Conservation (phyloP, 2,888 invertebrate species). For the Apeira syringaria region DNA sequence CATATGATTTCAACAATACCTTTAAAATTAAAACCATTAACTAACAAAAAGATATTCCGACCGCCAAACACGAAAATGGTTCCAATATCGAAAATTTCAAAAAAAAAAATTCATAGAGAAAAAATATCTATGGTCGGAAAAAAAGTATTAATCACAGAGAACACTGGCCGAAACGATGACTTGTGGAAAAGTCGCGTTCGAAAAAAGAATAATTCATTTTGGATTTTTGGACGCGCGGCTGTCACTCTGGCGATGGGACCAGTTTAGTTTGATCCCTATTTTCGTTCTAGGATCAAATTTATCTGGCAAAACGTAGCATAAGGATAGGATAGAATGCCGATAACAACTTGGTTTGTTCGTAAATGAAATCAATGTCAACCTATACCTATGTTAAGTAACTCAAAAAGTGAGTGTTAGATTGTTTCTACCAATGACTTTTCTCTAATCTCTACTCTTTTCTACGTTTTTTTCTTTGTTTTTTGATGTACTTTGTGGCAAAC, state of each 20-base stretch:
- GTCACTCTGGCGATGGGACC: conserved; percentile 51
- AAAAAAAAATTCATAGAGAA: conserved; percentile 28
- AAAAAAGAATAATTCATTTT: conserved; percentile 54
- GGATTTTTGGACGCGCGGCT: conserved; percentile 58
- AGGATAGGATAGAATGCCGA: too few relatives aligned
- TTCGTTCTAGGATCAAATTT: too few relatives aligned
- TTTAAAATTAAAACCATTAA: conserved; percentile 31
- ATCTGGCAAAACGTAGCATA: too few relatives aligned
- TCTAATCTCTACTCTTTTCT: too few relatives aligned
- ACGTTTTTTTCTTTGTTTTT: too few relatives aligned
- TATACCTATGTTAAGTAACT: too few relatives aligned
- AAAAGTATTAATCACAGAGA: conserved; percentile 68
- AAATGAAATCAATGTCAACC: too few relatives aligned
- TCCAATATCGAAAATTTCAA: conserved; percentile 12
- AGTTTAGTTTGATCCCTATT: conserved; percentile 21
- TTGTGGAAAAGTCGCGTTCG: conserved; percentile 58
- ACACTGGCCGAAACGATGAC: conserved; percentile 68
- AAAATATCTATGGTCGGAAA: conserved; percentile 2
- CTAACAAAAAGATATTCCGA: conserved; percentile 23
- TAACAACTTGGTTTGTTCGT: too few relatives aligned
- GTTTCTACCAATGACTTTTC: too few relatives aligned
- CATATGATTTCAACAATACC: conserved; percentile 12
- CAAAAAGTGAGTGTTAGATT: too few relatives aligned
- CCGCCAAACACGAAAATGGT: conserved; percentile 23
- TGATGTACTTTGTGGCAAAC: too few relatives aligned